Conservation (phyloP, 2,113 vertebrate genomes). For the Muntiacus muntjak region DNA sequence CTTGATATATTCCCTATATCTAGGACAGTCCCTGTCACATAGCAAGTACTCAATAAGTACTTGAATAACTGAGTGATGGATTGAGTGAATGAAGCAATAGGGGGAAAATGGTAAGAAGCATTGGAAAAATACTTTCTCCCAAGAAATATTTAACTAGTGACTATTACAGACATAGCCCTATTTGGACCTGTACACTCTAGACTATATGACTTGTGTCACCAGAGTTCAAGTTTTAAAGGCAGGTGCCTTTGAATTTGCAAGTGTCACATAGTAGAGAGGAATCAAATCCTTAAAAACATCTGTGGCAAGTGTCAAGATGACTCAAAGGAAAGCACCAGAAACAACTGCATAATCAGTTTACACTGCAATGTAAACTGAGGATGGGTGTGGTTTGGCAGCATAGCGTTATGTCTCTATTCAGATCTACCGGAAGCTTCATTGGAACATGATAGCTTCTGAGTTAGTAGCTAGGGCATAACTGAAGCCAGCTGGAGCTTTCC, state of each 20-base stretch:
- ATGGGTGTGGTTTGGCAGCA: background rate
- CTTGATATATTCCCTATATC: background rate
- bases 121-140: background rate
- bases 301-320: background rate
- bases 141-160: background rate
- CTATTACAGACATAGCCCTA: background rate
- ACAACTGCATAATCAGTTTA: slow-evolving; percentile 3
- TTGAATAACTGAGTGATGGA: background rate
- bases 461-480: background rate
- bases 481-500: background rate
- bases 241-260: background rate
- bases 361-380: background rate
- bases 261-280: background rate
- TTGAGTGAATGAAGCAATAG: background rate
- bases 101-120: background rate
- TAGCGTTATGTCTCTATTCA: background rate
- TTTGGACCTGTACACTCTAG: background rate
- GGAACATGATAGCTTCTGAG: background rate
- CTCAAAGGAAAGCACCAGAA: background rate
- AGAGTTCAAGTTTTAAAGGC: slow-evolving; percentile 20
- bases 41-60: background rate
- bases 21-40: background rate
- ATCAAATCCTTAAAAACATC: slow-evolving; percentile 15
- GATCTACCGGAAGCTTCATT: background rate
- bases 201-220: background rate